Evolutionary conservation across 1,140 invertebrate genomes (phyloP).

Genomic region (Drosophila yakuba): DNA sequence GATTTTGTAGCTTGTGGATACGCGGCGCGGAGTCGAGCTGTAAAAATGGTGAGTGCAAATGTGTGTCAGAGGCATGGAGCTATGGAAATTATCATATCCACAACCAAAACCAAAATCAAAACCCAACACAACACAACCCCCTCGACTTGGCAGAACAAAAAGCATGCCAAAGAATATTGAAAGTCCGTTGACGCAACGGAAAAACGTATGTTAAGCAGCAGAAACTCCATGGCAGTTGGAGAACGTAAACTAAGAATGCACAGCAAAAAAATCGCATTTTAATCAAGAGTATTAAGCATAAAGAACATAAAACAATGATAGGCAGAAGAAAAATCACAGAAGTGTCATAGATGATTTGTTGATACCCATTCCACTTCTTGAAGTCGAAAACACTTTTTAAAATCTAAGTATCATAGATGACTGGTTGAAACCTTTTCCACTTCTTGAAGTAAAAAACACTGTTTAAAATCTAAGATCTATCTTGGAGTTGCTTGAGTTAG

Average conservation of each 20-base stretch:
- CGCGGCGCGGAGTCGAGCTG: slow-evolving; percentile 38
- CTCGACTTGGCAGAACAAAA: slow-evolving; percentile 17
- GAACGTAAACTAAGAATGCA: slow-evolving; percentile 49
- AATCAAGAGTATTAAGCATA: not conserved
- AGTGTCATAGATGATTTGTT: too few relatives aligned
- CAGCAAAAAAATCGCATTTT: not conserved
- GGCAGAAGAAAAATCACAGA: not conserved
- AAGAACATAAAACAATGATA: not conserved
- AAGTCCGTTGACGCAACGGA: slow-evolving; percentile 70
- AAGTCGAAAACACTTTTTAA: too few relatives aligned
- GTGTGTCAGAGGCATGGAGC: slow-evolving; percentile 45
- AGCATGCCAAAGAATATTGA: slow-evolving; percentile 72
- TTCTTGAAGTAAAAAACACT: too few relatives aligned
- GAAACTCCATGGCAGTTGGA: slow-evolving; percentile 30
- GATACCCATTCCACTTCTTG: too few relatives aligned
- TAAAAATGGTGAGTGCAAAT: slow-evolving; percentile 62
- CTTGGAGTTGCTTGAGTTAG: too few relatives aligned
- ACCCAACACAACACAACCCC: not conserved
- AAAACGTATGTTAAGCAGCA: slow-evolving; percentile 67
- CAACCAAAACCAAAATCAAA: not conserved
- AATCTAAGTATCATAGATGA: too few relatives aligned
- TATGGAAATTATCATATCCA: slow-evolving; percentile 38
- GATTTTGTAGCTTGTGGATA: slow-evolving; percentile 45
- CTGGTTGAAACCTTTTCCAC: too few relatives aligned
- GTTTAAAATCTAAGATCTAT: too few relatives aligned